Percentiles rank a stretch among this genome's conserved stretches.
Conservation (phyloP, 2,888 invertebrate genomes). For the Trilocha varians region DNA sequence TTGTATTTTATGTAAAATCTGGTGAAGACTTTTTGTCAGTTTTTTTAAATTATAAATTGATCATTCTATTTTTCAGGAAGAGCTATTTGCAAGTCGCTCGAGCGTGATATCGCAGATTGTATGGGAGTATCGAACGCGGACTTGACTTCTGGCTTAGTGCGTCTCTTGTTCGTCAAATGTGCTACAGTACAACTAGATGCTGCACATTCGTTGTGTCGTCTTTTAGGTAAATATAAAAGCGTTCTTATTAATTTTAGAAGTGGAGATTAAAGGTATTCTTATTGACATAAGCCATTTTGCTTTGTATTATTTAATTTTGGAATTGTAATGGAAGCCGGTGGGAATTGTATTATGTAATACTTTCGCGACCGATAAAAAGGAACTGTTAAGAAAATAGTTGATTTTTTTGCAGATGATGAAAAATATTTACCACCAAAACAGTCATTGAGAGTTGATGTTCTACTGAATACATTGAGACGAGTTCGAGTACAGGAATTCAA, state of each 20-base stretch:
- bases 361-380: too few relatives aligned
- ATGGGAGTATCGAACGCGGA: constrained; percentile 73
- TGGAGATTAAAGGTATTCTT: too few relatives aligned
- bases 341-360: too few relatives aligned
- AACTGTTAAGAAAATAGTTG: not conserved
- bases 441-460: constrained; percentile 48
- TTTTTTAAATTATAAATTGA: not conserved
- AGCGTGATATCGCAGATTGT: constrained; percentile 74
- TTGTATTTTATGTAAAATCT: too few relatives aligned
- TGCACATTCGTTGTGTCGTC: constrained; percentile 42
- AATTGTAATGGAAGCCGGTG: too few relatives aligned
- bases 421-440: constrained; percentile 57
- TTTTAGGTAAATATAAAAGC: constrained; percentile 34
- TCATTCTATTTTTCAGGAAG: constrained; percentile 66
- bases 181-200: constrained; percentile 58
- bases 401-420: constrained; percentile 43
- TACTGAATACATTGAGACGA: constrained; percentile 47
- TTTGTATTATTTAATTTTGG: not conserved
- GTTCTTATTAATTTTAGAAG: too few relatives aligned
- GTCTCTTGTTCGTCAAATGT: constrained; percentile 52
- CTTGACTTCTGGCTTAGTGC: constrained; percentile 49
- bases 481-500: constrained; percentile 53
- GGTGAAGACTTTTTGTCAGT: too few relatives aligned
- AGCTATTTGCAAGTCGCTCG: constrained; percentile 75
- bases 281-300: not conserved